Conservation (phyloP, 2,888 invertebrate species). For the Dastarcus helophoroides region DNA sequence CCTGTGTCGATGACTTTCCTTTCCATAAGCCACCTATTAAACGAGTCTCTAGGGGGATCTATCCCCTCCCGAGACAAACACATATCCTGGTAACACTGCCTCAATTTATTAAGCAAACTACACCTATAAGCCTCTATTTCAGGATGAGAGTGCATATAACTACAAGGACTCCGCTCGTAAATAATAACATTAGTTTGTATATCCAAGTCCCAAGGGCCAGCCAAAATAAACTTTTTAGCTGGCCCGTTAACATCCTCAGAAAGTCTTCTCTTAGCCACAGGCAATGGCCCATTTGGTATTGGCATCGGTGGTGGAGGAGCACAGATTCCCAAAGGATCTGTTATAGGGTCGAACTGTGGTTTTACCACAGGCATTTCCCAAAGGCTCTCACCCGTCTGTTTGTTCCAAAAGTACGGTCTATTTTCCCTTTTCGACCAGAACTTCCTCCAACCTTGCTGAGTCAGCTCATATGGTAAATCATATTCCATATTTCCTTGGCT, state of each 20-base stretch:
- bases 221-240: slow-evolving; percentile 74
- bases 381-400: slow-evolving; percentile 86
- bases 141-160: slow-evolving; percentile 85
- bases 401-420: slow-evolving; percentile 94
- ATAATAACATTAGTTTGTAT: slow-evolving; percentile 85
- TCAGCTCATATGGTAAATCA: slow-evolving; percentile 51
- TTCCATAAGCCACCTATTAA: slow-evolving; percentile 94
- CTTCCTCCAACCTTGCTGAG: slow-evolving; percentile 85
- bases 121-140: slow-evolving; percentile 84
- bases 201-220: slow-evolving; percentile 93
- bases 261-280: slow-evolving; percentile 56
- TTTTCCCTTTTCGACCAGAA: slow-evolving; percentile 95
- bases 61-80: slow-evolving; percentile 88
- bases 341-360: slow-evolving; percentile 79
- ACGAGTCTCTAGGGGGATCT: slow-evolving; percentile 92
- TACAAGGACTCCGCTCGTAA: slow-evolving; percentile 73
- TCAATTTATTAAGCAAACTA: slow-evolving; percentile 67
- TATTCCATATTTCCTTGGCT: slow-evolving; percentile 37
- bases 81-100: slow-evolving; percentile 87
- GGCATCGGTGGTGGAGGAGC: slow-evolving; percentile 10
- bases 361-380: slow-evolving; percentile 90
- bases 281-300: slow-evolving; percentile 17
- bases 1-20: slow-evolving; percentile 78
- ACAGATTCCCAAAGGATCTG: slow-evolving; percentile 81
- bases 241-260: slow-evolving; percentile 70